These are phyloP conservation scores for Gambelia wislizenii DNA, from an alignment of 2,797 vertebrate species.

Conservation along the genomic window DNA sequence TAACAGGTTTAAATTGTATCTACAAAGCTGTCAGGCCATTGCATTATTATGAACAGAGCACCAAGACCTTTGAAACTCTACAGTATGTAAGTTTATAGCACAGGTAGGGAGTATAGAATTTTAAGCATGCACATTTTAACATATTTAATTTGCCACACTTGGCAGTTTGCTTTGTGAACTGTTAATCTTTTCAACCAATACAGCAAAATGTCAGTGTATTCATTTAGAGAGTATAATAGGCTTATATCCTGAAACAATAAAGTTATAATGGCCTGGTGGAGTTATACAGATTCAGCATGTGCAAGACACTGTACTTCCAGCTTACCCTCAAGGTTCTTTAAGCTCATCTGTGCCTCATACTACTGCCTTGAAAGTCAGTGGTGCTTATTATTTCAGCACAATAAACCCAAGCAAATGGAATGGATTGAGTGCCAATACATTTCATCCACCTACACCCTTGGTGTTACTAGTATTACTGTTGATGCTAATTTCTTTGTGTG, in stretches of 20 bases:
- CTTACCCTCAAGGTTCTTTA: conserved; percentile 72
- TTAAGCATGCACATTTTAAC: conserved; percentile 76
- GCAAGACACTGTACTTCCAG: conserved; percentile 54
- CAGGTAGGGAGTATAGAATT: conserved; percentile 68
- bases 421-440: conserved; percentile 40
- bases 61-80: conserved; percentile 67
- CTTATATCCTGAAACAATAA: conserved; percentile 80
- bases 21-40: conserved; percentile 61
- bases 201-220: conserved; percentile 80
- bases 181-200: conserved; percentile 80
- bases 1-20: conserved; percentile 69
- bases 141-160: conserved; percentile 78
- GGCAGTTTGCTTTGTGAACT: conserved; percentile 78
- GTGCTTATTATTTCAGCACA: conserved; percentile 28
- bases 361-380: conserved; percentile 41
- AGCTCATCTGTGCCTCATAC: conserved; percentile 41
- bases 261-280: conserved; percentile 74
- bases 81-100: conserved; percentile 65
- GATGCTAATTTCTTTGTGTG: conserved; percentile 10
- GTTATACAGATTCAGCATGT: conserved; percentile 64
- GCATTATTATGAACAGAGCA: conserved; percentile 70
- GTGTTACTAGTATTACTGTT: conserved; percentile 40
- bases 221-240: conserved; percentile 78
- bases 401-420: conserved; percentile 47
- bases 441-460: background rate